phyloP scores from a whole-genome alignment of 2,113 vertebrate species.

The Alectura lathami region DNA sequence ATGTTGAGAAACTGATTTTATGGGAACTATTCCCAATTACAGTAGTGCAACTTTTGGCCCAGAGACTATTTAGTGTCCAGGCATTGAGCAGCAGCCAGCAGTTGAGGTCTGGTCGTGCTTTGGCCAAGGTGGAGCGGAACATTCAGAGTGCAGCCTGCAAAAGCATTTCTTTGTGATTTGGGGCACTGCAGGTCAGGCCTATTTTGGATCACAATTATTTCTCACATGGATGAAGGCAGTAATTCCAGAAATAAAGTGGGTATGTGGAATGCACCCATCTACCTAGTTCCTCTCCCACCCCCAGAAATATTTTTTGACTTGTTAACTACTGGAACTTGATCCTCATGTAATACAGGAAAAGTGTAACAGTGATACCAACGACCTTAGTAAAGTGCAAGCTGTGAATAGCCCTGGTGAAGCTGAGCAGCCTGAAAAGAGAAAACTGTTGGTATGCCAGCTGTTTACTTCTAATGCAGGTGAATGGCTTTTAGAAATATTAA shows the following conservation, averaged over 20 bases:
- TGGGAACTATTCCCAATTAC: background rate
- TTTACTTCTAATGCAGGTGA: constrained; percentile 42
- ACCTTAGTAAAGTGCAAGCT: constrained; percentile 39
- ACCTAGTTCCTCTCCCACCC: constrained; percentile 14
- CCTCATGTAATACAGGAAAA: constrained; percentile 55
- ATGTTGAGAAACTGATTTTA: background rate
- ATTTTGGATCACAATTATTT: background rate
- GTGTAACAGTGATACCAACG: background rate
- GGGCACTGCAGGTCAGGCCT: background rate
- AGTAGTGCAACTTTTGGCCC: background rate
- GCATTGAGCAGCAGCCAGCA: background rate
- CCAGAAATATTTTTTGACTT: constrained; percentile 23
- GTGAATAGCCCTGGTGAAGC: constrained; percentile 25
- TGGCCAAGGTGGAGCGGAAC: background rate
- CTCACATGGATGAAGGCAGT: background rate
- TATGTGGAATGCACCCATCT: background rate
- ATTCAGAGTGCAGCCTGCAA: background rate
- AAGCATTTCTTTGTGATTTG: background rate
- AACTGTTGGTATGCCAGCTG: constrained; percentile 10
- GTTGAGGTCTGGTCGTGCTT: background rate
- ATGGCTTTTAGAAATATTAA: constrained; percentile 1
- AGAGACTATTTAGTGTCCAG: background rate
- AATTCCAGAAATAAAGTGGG: constrained; percentile 16
- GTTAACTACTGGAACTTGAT: constrained; percentile 19
- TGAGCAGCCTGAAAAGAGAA: background rate